phyloP scores from a whole-genome alignment of 2,113 vertebrate genomes.

The Romanogobio albipinnatus region DNA sequence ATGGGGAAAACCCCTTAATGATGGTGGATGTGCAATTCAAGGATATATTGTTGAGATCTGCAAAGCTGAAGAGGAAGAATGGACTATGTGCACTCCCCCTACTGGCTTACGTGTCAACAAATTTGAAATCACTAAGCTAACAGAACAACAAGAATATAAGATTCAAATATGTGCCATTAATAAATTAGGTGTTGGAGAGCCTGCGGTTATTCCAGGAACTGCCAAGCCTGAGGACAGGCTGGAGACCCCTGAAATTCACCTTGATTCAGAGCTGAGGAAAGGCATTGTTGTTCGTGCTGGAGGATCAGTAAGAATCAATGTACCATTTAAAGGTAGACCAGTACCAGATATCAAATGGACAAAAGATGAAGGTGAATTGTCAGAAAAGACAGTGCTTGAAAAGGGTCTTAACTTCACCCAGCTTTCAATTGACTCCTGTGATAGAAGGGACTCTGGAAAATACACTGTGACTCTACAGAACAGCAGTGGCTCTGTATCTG shows the following conservation, averaged over 20 bases:
- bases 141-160: slow-evolving; percentile 85
- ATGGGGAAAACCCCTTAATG: slow-evolving; percentile 88
- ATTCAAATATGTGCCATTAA: slow-evolving; percentile 86
- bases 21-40: slow-evolving; percentile 85
- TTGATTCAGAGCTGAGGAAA: slow-evolving; percentile 92
- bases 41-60: slow-evolving; percentile 86
- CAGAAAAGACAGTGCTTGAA: slow-evolving; percentile 85
- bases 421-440: slow-evolving; percentile 86
- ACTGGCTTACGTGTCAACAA: slow-evolving; percentile 81
- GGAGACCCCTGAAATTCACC: slow-evolving; percentile 85
- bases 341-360: slow-evolving; percentile 91
- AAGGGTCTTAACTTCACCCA: slow-evolving; percentile 82
- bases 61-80: slow-evolving; percentile 89
- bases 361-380: slow-evolving; percentile 86
- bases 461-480: slow-evolving; percentile 84
- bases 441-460: slow-evolving; percentile 88
- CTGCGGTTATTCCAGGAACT: slow-evolving; percentile 80
- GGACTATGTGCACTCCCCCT: slow-evolving; percentile 84
- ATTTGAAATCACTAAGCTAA: slow-evolving; percentile 85
- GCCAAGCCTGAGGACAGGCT: slow-evolving; percentile 93
- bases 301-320: slow-evolving; percentile 87
- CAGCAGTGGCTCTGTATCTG: slow-evolving; percentile 83
- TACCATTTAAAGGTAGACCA: slow-evolving; percentile 95
- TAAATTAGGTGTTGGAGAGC: slow-evolving; percentile 85
- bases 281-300: slow-evolving; percentile 92